Conservation (phyloP, 2,113 vertebrate genomes). For the Pongo abelii region DNA sequence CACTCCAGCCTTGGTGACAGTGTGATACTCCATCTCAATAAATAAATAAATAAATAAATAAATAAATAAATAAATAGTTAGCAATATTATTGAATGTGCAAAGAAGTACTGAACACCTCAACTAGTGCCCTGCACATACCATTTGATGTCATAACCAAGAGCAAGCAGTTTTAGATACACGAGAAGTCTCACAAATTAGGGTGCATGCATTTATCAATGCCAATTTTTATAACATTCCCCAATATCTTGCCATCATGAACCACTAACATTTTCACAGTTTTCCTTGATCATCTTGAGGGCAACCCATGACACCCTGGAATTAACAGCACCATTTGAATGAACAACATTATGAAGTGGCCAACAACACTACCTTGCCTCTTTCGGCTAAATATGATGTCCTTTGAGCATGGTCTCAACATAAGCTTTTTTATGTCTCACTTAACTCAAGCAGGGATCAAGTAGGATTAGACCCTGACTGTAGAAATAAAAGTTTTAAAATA, state of each 20-base stretch:
- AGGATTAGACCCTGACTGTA: not conserved
- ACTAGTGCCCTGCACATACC: not conserved
- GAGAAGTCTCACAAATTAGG: slow-evolving; percentile 32
- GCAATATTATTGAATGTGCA: not conserved
- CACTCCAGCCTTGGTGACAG: too few relatives aligned
- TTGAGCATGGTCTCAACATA: not conserved
- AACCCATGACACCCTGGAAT: not conserved
- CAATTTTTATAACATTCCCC: not conserved
- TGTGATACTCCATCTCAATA: too few relatives aligned
- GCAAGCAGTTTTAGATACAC: not conserved
- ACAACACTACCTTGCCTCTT: not conserved
- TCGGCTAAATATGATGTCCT: not conserved
- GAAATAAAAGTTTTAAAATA: not conserved
- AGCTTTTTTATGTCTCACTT: not conserved
- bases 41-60: too few relatives aligned
- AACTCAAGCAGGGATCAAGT: not conserved
- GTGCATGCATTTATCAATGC: not conserved
- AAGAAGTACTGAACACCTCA: not conserved
- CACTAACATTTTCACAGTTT: not conserved
- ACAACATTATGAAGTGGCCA: not conserved
- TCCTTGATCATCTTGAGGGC: not conserved
- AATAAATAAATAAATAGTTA: not conserved
- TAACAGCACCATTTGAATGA: not conserved
- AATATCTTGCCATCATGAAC: not conserved
- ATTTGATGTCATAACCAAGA: not conserved